Percentiles rank a stretch among this genome's conserved stretches.
Evolutionary conservation across 2,888 invertebrate genomes (phyloP).

Genomic region (Xestia c-nigrum): DNA sequence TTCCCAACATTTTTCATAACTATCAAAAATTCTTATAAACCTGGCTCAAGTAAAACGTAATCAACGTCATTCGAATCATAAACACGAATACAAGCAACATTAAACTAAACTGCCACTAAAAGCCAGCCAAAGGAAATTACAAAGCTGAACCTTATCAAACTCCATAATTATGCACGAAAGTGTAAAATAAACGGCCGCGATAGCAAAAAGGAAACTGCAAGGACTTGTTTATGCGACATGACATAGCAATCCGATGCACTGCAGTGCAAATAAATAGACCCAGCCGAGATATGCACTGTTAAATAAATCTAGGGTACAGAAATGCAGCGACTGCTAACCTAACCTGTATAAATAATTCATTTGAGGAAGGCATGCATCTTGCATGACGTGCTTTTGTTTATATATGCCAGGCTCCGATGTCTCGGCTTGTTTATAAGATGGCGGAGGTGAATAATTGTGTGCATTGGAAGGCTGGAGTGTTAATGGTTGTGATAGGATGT

Average conservation of each 20-base stretch:
- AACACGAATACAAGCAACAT: slow-evolving; percentile 29
- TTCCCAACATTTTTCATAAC: neutral
- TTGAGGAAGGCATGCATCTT: slow-evolving; percentile 71
- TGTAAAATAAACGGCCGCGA: slow-evolving; percentile 51
- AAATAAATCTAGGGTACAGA: slow-evolving; percentile 70
- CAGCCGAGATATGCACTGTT: slow-evolving; percentile 52
- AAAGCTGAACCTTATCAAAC: slow-evolving; percentile 48
- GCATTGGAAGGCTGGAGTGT: neutral
- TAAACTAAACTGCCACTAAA: slow-evolving; percentile 31
- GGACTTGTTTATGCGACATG: slow-evolving; percentile 60
- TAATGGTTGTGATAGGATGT: slow-evolving; percentile 21
- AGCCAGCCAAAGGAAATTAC: slow-evolving; percentile 46
- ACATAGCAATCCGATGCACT: slow-evolving; percentile 58
- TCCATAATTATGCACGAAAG: slow-evolving; percentile 52
- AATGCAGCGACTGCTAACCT: slow-evolving; percentile 69
- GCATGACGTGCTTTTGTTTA: slow-evolving; percentile 73
- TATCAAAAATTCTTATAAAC: neutral
- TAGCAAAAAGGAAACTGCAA: slow-evolving; percentile 59
- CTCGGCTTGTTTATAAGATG: slow-evolving; percentile 55
- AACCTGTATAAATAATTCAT: slow-evolving; percentile 74
- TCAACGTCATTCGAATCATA: slow-evolving; percentile 21
- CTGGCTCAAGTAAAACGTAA: neutral
- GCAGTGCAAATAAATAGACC: slow-evolving; percentile 67
- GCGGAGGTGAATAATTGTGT: slow-evolving; percentile 42
- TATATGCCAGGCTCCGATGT: slow-evolving; percentile 47